These are phyloP conservation scores for Ptychochromis oligacanthus DNA, from an alignment of 2,113 vertebrate genomes.

Conservation along the genomic window DNA sequence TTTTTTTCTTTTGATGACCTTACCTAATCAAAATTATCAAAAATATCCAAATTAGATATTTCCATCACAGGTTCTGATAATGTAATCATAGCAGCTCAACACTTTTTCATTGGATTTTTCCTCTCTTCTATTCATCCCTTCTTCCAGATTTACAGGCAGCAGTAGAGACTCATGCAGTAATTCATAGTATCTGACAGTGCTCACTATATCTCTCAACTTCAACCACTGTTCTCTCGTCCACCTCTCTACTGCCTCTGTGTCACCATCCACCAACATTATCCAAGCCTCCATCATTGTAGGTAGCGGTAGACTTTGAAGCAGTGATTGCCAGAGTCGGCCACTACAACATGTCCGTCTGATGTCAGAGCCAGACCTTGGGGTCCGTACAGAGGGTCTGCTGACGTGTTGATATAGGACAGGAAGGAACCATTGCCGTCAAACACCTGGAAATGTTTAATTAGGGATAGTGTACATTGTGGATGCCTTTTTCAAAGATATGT, in stretches of 20 bases:
- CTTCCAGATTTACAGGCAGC: not conserved
- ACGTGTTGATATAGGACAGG: conserved; percentile 97
- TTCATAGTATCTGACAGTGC: conserved; percentile 25
- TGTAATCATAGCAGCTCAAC: not conserved
- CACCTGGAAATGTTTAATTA: conserved; percentile 77
- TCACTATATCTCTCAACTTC: not conserved
- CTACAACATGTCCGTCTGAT: conserved; percentile 95
- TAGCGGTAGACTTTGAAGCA: conserved; percentile 99
- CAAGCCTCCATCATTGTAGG: conserved; percentile 84
- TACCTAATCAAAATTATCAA: not conserved
- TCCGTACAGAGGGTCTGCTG: conserved; percentile 95
- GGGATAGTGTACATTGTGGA: not conserved
- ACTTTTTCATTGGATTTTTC: not conserved
- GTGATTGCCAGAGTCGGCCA: conserved; percentile 98
- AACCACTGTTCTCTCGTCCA: not conserved
- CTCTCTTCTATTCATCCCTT: not conserved
- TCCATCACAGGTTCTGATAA: not conserved
- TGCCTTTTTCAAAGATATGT: not conserved
- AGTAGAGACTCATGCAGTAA: conserved; percentile 27
- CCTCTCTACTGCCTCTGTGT: not conserved
- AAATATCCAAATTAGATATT: not conserved
- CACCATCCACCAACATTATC: not conserved
- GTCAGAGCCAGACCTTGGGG: conserved; percentile 95
- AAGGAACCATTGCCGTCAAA: conserved; percentile 97
- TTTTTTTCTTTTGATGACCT: not conserved